phyloP scores from a whole-genome alignment of 2,888 invertebrate genomes.

The Aporophyla nigra region DNA sequence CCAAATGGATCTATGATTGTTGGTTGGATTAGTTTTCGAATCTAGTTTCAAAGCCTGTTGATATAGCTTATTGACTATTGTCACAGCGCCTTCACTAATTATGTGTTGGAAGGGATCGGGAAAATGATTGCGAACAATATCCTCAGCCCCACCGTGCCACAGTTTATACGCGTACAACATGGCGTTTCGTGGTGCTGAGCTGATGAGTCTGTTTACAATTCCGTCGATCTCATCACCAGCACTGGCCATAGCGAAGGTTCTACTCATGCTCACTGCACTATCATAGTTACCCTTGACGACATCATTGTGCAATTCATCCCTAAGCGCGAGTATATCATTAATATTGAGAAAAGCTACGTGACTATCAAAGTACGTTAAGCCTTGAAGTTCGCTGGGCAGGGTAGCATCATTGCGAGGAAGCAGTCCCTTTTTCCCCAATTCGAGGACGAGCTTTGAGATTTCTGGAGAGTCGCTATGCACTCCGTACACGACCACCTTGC shows the following conservation, averaged over 20 bases:
- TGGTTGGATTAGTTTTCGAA: slow-evolving; percentile 37
- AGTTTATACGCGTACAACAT: slow-evolving; percentile 69
- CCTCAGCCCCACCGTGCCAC: slow-evolving; percentile 60
- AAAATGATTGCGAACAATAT: slow-evolving; percentile 65
- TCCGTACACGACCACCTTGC: slow-evolving; percentile 69
- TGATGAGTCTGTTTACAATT: slow-evolving; percentile 56
- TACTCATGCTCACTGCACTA: slow-evolving; percentile 63
- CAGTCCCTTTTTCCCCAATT: slow-evolving; percentile 58
- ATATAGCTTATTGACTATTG: slow-evolving; percentile 62
- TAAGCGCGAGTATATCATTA: slow-evolving; percentile 39
- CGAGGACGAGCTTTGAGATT: slow-evolving; percentile 61
- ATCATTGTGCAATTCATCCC: slow-evolving; percentile 60
- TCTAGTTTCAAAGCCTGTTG: slow-evolving; percentile 64
- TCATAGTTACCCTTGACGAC: slow-evolving; percentile 61
- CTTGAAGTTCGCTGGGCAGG: slow-evolving; percentile 61
- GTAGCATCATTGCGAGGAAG: slow-evolving; percentile 57
- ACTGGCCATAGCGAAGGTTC: slow-evolving; percentile 41
- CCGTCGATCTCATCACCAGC: slow-evolving; percentile 34
- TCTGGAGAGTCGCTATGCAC: slow-evolving; percentile 54
- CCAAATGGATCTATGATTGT: slow-evolving; percentile 63
- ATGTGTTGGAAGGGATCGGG: slow-evolving; percentile 65
- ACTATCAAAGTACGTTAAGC: slow-evolving; percentile 65
- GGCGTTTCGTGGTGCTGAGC: slow-evolving; percentile 50
- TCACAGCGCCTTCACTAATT: slow-evolving; percentile 57
- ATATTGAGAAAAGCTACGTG: slow-evolving; percentile 65